A percentile compares a stretch with the other conserved stretches of the same genome.
Conservation (phyloP, 2,888 invertebrate genomes). For the Eilema griseolum region DNA sequence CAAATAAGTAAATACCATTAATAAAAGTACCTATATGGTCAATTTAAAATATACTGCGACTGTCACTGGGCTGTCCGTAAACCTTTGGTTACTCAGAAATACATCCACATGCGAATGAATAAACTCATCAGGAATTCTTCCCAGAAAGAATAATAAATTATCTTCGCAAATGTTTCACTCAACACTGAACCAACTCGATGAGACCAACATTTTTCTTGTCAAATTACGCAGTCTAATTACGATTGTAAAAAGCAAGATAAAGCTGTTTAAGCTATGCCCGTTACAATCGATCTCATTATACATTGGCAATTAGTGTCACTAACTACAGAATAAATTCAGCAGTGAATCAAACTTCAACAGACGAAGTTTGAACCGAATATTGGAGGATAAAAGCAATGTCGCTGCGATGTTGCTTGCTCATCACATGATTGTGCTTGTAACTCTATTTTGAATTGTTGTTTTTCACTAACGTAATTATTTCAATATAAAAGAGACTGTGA, state of each 20-base stretch:
- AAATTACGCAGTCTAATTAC: conserved; percentile 36
- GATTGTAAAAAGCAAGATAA: conserved; percentile 42
- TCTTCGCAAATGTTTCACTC: neutral
- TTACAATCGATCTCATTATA: conserved; percentile 77
- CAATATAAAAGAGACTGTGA: no score
- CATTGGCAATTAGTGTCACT: conserved; percentile 70
- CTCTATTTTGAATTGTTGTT: neutral
- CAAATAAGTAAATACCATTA: no score
- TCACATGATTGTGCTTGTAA: neutral
- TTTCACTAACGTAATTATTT: neutral
- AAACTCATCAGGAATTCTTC: neutral
- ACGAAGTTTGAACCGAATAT: conserved; percentile 62
- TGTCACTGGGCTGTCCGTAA: neutral
- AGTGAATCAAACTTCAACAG: conserved; percentile 64
- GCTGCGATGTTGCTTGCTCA: conserved; percentile 27
- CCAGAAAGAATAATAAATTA: neutral
- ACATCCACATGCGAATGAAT: neutral
- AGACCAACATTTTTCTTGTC: conserved; percentile 34
- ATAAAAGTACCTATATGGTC: no score
- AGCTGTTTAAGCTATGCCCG: conserved; percentile 56
- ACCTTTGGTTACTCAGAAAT: neutral
- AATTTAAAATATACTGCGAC: neutral
- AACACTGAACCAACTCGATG: neutral
- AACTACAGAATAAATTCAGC: conserved; percentile 36
- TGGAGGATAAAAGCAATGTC: conserved; percentile 36